phyloP scores from a whole-genome alignment of 2,888 invertebrate genomes.

The Eutolmus rufibarbis region DNA sequence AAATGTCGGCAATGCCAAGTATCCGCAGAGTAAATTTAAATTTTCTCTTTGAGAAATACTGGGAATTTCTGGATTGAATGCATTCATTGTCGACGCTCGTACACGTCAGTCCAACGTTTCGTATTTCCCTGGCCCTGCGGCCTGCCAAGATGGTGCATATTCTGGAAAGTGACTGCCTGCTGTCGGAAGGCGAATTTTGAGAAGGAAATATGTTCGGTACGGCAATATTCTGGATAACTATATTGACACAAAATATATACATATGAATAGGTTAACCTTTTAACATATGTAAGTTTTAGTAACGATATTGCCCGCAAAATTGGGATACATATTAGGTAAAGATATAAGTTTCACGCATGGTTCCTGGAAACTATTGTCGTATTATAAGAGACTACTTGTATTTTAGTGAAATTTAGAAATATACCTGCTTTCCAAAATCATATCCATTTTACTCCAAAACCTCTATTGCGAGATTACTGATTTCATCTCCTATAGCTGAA shows the following conservation, averaged over 20 bases:
- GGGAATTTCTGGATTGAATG: conserved; percentile 1
- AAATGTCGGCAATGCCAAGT: conserved; percentile 32
- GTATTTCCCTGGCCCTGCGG: background rate
- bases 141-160: background rate
- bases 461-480: too few species aligned
- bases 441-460: too few species aligned
- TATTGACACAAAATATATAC: background rate
- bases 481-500: too few species aligned
- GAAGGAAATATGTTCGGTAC: background rate
- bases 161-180: background rate
- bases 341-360: too few species aligned
- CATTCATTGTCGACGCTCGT: background rate
- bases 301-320: background rate
- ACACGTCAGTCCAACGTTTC: background rate
- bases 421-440: too few species aligned
- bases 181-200: background rate
- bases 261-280: background rate
- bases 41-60: background rate
- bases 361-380: too few species aligned
- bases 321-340: too few species aligned
- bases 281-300: background rate
- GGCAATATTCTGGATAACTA: background rate
- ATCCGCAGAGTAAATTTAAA: conserved; percentile 22
- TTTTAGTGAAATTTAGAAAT: too few species aligned
- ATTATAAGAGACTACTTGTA: too few species aligned